Evolutionary conservation across 2,113 vertebrate species (phyloP), one percentile per base, ranked within the genome.

Genomic region (Platichthys stellatus): DNA sequence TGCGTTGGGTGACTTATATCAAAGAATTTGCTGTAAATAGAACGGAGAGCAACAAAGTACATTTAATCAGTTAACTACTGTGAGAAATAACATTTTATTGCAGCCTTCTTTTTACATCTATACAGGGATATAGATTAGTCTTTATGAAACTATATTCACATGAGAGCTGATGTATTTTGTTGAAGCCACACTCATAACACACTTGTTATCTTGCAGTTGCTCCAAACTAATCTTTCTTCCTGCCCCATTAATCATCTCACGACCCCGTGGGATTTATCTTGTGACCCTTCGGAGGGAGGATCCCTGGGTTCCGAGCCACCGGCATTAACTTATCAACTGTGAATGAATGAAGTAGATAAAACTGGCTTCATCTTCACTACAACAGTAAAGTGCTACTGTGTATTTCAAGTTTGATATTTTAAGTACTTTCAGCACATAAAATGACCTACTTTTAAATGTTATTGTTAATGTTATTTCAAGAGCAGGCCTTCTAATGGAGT

Each of bases 21-120:
- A 49, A 28, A 17, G 2, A 57, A 59, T 51, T 78, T 18, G 66
- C 69, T 51, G 69, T 68, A 68, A 63, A 65, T 31, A 38, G 35
- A 38, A 10, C 35, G 0, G 31, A 31, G 5, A 31, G 6, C 1
- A 38, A 38, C 35, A 38, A 38, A 38, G 35, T 38, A 38, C 35
- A 38, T 38, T 38, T 10, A 38, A 38, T 2, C 43, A 45, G 2
- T 3, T 14, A 28, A 28, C 4, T 28, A 31, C 43, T 15, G 14
- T 45, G 43, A 13, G 4, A 4, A 45, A 45, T 15, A 14, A 45
- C 43, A 45, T 45, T 45, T 45, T 45, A 45, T 38, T 38, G 2
- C 9, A 8, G 8, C 8, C 35, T 38, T 38, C 35, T 38, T 38
- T 38, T 38, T 38, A 38, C 35, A 10, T 38, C 35, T 38, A 38